These are phyloP conservation scores for Lepas anatifera DNA, from an alignment of 2,888 invertebrate species.

Conservation along the genomic window DNA sequence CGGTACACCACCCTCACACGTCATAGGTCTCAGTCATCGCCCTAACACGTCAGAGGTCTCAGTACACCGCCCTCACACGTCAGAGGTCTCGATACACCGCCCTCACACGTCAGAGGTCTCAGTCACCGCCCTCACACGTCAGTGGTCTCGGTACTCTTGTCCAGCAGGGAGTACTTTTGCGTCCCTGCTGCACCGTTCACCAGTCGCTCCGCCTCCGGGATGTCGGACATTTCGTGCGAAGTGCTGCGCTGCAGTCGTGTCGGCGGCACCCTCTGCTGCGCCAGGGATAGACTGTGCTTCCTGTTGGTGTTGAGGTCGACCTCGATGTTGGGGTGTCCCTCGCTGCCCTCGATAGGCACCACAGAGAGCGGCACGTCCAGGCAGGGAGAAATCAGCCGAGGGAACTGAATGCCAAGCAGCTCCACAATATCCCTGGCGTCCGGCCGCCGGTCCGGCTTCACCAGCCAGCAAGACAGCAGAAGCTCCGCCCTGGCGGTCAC, in stretches of 20 bases:
- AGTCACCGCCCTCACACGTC: too few species aligned
- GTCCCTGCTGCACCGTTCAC: neutral
- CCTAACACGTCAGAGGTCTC: too few species aligned
- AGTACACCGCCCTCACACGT: too few species aligned
- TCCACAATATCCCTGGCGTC: slow-evolving; percentile 67
- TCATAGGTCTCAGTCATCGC: too few species aligned
- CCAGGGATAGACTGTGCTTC: neutral
- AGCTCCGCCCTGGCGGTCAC: slow-evolving; percentile 58
- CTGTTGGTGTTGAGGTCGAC: slow-evolving; percentile 1
- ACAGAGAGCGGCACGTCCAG: slow-evolving; percentile 56
- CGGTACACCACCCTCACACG: too few species aligned
- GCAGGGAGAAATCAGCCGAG: slow-evolving; percentile 61
- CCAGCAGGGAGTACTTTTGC: neutral
- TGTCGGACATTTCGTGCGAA: neutral
- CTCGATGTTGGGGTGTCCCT: neutral
- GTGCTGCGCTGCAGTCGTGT: neutral
- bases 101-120: too few species aligned
- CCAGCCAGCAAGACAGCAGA: slow-evolving; percentile 67
- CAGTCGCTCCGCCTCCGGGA: neutral
- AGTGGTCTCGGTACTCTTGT: too few species aligned
- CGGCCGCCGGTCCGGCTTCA: slow-evolving; percentile 55
- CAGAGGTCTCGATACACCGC: too few species aligned
- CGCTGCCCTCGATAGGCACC: neutral
- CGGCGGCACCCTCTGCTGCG: neutral
- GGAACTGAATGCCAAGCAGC: slow-evolving; percentile 57